phyloP scores from a whole-genome alignment of 1,140 invertebrate species.

The Campodea augens region DNA sequence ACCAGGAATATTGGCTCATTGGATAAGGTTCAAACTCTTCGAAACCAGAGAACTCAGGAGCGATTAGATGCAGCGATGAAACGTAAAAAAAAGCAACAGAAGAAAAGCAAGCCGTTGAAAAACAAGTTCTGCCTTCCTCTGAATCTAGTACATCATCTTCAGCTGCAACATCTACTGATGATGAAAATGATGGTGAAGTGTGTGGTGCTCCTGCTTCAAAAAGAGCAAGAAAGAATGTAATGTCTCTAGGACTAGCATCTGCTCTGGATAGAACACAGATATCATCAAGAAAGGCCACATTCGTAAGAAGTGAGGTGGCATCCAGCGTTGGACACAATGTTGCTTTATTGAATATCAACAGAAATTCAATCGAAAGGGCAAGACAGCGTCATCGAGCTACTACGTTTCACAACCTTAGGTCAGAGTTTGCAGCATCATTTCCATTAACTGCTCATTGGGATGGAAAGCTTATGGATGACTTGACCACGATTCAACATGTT shows the following conservation, averaged over 20 bases:
- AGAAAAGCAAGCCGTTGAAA: too few species aligned
- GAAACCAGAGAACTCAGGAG: not conserved
- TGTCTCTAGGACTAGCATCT: too few species aligned
- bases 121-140: too few species aligned
- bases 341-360: not conserved
- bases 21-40: not conserved
- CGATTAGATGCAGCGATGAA: not conserved
- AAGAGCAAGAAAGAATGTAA: too few species aligned
- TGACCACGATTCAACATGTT: constrained; percentile 1
- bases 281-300: too few species aligned
- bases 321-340: not conserved
- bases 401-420: not conserved
- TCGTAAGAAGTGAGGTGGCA: not conserved
- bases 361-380: not conserved
- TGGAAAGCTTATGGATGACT: not conserved
- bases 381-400: not conserved
- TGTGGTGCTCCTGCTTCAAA: too few species aligned
- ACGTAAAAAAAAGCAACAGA: not conserved
- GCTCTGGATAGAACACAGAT: too few species aligned
- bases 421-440: not conserved
- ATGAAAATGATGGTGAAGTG: too few species aligned
- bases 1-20: not conserved
- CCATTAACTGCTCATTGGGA: constrained; percentile 1
- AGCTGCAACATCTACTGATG: too few species aligned
- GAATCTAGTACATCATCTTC: too few species aligned